Conservation (phyloP, 2,888 invertebrate species). For the Drosophila rellima region DNA sequence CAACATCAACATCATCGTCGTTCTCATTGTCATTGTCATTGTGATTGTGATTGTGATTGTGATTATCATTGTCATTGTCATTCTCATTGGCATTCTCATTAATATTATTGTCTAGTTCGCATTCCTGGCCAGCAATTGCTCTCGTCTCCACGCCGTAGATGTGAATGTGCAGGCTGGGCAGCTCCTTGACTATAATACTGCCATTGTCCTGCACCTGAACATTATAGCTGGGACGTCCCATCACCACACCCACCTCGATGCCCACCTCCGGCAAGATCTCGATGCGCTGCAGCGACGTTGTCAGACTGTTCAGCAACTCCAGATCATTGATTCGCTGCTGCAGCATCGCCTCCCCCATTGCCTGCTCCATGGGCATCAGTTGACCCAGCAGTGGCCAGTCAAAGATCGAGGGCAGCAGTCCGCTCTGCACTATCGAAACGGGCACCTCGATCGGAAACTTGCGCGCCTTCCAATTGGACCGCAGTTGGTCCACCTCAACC, state of each 20-base stretch:
- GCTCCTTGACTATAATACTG: constrained; percentile 44
- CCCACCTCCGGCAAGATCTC: constrained; percentile 28
- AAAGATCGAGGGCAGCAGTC: constrained; percentile 51
- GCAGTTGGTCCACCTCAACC: constrained; percentile 48
- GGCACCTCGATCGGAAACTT: constrained; percentile 40
- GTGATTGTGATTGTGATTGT: too few species aligned
- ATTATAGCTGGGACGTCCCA: constrained; percentile 44
- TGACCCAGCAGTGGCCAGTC: constrained; percentile 47
- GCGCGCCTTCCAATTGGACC: constrained; percentile 37
- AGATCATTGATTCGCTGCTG: constrained; percentile 51
- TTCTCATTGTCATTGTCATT: background rate
- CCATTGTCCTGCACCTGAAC: constrained; percentile 47
- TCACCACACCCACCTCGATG: constrained; percentile 30
- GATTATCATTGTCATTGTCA: background rate
- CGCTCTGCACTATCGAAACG: constrained; percentile 31
- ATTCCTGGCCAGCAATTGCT: constrained; percentile 42
- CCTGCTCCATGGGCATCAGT: constrained; percentile 44
- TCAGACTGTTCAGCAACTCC: constrained; percentile 43
- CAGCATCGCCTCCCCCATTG: constrained; percentile 27
- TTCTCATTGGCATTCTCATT: background rate
- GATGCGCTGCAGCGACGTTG: constrained; percentile 51
- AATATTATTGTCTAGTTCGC: background rate
- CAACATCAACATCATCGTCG: background rate
- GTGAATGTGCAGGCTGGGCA: constrained; percentile 35
- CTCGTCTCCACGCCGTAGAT: constrained; percentile 17